Conservation (phyloP, 2,113 vertebrate species). For the Myiopsitta monachus region DNA sequence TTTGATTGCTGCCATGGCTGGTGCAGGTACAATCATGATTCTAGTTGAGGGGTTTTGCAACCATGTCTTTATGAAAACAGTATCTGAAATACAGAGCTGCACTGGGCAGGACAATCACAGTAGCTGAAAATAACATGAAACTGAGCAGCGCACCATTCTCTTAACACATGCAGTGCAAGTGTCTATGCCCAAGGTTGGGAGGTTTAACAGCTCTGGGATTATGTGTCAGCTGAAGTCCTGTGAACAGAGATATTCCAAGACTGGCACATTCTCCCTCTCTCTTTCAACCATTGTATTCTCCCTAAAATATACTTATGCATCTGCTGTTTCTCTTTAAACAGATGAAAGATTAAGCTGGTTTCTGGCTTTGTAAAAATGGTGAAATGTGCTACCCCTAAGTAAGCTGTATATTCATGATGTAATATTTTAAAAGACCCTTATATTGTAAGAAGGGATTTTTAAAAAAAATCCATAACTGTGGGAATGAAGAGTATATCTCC, state of each 20-base stretch:
- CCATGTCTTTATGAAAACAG: not conserved
- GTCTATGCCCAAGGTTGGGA: not conserved
- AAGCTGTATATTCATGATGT: constrained; percentile 42
- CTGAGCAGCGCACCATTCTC: not conserved
- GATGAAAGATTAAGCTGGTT: constrained; percentile 58
- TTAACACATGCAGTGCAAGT: not conserved
- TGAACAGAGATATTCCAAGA: not conserved
- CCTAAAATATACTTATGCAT: constrained; percentile 14
- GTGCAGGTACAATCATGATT: not conserved
- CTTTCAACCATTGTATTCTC: constrained; percentile 1
- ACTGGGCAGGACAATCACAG: not conserved
- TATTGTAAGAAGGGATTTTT: constrained; percentile 38
- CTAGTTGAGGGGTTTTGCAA: not conserved
- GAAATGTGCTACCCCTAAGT: constrained; percentile 29
- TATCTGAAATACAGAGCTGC: not conserved
- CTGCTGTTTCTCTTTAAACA: constrained; percentile 46
- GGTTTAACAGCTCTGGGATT: not conserved
- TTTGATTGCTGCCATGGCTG: not conserved
- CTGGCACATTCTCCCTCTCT: constrained; percentile 8
- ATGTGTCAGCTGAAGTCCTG: constrained; percentile 20
- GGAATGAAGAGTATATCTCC: constrained; percentile 40
- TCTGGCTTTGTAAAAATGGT: constrained; percentile 42
- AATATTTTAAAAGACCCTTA: constrained; percentile 51
- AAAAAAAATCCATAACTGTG: not conserved
- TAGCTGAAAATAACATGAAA: not conserved